Evolutionary conservation across 1,140 invertebrate species (phyloP).

Genomic region (Epicauta chinensis): DNA sequence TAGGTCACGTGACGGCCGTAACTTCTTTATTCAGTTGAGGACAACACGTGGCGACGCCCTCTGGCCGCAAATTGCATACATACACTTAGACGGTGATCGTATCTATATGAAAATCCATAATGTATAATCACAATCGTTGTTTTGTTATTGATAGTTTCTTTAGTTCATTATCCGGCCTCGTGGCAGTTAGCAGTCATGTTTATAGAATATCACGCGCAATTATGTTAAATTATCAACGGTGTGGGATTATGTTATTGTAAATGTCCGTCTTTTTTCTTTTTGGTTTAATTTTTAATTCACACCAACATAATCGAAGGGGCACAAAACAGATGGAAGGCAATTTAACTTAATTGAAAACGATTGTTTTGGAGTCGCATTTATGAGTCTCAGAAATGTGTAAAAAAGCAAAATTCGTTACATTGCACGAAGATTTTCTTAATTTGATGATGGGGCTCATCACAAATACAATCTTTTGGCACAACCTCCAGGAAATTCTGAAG

Average conservation of each 20-base stretch:
- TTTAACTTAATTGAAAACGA: too few species aligned
- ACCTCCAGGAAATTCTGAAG: too few species aligned
- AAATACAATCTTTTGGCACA: too few species aligned
- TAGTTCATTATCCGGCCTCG: slow-evolving; percentile 40
- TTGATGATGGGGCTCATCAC: too few species aligned
- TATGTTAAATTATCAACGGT: slow-evolving; percentile 34
- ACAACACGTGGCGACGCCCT: slow-evolving; percentile 40
- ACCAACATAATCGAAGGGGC: too few species aligned
- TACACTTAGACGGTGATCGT: slow-evolving; percentile 23
- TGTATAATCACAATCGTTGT: slow-evolving; percentile 18
- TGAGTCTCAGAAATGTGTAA: too few species aligned
- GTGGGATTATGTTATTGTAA: slow-evolving; percentile 17
- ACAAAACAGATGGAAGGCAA: too few species aligned
- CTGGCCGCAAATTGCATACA: slow-evolving; percentile 39
- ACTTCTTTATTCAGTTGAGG: slow-evolving; percentile 34
- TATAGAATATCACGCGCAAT: slow-evolving; percentile 35
- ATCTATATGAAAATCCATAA: not conserved
- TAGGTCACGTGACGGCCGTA: slow-evolving; percentile 34
- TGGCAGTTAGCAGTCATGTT: slow-evolving; percentile 30
- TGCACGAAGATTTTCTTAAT: too few species aligned
- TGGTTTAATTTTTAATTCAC: too few species aligned
- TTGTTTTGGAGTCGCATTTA: too few species aligned
- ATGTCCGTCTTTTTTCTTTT: slow-evolving; percentile 6
- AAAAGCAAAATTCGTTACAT: too few species aligned
- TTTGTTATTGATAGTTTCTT: slow-evolving; percentile 41